Percentiles rank a stretch among this genome's conserved stretches.
Evolutionary conservation across 2,888 invertebrate genomes (phyloP).

Genomic region (Melinaea menophilus): DNA sequence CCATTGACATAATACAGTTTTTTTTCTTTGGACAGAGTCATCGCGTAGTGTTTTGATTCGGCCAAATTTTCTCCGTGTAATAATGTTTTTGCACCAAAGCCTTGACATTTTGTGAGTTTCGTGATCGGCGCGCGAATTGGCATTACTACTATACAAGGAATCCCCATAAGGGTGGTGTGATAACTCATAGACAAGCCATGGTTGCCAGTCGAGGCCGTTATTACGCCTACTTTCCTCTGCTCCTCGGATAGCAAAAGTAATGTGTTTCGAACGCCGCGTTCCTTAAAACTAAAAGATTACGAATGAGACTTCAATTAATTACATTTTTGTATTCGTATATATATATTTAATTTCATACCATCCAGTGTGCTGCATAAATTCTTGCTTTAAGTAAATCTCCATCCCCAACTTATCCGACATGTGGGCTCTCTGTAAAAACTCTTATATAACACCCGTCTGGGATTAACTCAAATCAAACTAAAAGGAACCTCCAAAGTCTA

Average conservation of each 20-base stretch:
- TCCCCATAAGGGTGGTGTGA: conserved; percentile 82
- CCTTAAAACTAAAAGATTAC: conserved; percentile 86
- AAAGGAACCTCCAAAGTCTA: conserved; percentile 8
- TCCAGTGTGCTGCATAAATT: conserved; percentile 94
- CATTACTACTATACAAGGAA: conserved; percentile 91
- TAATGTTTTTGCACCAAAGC: conserved; percentile 88
- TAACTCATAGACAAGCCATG: conserved; percentile 89
- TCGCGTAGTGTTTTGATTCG: conserved; percentile 87
- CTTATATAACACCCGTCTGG: background rate
- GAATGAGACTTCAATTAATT: background rate
- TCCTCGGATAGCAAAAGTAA: conserved; percentile 84
- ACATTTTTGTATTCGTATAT: background rate
- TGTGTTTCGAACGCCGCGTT: conserved; percentile 92
- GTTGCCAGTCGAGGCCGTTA: conserved; percentile 94
- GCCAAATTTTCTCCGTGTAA: conserved; percentile 86
- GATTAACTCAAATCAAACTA: conserved; percentile 8
- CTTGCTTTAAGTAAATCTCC: conserved; percentile 94
- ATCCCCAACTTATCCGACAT: conserved; percentile 87
- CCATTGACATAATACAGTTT: conserved; percentile 91
- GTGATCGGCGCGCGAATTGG: conserved; percentile 91
- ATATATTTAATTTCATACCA: conserved; percentile 75
- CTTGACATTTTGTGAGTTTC: conserved; percentile 90
- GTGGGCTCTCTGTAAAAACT: conserved; percentile 81
- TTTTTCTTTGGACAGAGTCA: conserved; percentile 83
- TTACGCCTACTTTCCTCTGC: conserved; percentile 86